Percentiles rank a stretch among this genome's conserved stretches.
phyloP scores from a whole-genome alignment of 2,888 invertebrate species.

The Eueremaeus valkanovi region DNA sequence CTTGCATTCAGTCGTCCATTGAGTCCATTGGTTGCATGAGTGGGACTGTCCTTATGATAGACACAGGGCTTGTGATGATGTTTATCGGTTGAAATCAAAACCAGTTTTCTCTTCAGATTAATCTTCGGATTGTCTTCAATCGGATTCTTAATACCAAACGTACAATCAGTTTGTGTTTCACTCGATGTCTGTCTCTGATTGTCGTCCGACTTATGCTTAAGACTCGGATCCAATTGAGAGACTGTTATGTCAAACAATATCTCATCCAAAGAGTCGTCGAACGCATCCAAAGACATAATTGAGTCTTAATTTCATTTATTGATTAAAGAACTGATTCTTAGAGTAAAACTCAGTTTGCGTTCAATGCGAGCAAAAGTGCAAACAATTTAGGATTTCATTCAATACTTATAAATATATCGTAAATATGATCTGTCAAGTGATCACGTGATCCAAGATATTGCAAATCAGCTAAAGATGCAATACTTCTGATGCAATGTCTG shows the following conservation, averaged over 20 bases:
- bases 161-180: not conserved
- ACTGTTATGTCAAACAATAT: not conserved
- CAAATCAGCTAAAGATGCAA: no score
- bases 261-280: constrained; percentile 1
- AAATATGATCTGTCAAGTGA: no score
- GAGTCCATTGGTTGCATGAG: not conserved
- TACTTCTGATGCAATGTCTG: no score
- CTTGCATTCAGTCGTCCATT: no score
- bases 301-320: no score
- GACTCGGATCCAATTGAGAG: not conserved
- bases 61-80: constrained; percentile 14
- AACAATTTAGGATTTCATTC: no score
- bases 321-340: no score
- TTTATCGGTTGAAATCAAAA: not conserved
- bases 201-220: not conserved
- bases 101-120: not conserved
- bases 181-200: not conserved
- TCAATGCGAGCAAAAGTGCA: no score
- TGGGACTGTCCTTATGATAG: not conserved
- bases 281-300: not conserved
- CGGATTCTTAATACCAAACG: no score
- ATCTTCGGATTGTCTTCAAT: not conserved
- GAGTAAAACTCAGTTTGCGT: no score
- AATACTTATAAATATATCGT: no score
- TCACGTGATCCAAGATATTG: no score